Base-by-base conservation (phyloP, 2,113 vertebrate species). In the Octodon degus region DNA sequence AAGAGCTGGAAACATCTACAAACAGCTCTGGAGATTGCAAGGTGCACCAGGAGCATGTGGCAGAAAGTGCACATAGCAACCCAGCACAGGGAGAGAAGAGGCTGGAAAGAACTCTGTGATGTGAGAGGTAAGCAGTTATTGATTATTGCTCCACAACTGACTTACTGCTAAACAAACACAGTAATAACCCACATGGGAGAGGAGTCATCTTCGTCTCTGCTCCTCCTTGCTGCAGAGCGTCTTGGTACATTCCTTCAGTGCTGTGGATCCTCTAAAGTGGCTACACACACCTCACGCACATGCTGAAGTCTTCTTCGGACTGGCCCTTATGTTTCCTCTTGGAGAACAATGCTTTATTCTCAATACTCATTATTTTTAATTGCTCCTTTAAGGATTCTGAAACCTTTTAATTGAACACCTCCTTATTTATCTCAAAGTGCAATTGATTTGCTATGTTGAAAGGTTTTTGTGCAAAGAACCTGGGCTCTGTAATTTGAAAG, bases 331-430 rank as follows among this genome's bases (percentile, higher is more conserved):
- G 19, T 6, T 37, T 65, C 30, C 53, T 67, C 95, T 96, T 82
- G 22, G 87, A 94, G 72, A 81, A 88, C 20, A 40, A 67, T 17
- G 40, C 91, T 94, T 88, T 94, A 62, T 95, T 90, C 94, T 96
- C 95, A 80, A 67, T 65, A 68, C 81, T 98, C 94, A 60, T 93
- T 96, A 96, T 96, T 96, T 95, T 97, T 94, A 95, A 96, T 95
- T 93, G 93, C 85, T 92, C 17, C 30, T 93, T 95, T 85, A 82
- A 95, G 53, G 60, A 68, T 94, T 76, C 65, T 24, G 93, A 96
- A 96, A 90, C 27, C 50, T 24, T 94, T 93, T 70, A 40, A 34
- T 94, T 81, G 72, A 79, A 65, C 43, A 83, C 55, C 87, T 96
- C 65, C 47, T 94, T 95, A 93, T 89, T 96, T 77, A 79, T 62